Conservation (phyloP, 2,797 vertebrate species). For the Salmo trutta region DNA sequence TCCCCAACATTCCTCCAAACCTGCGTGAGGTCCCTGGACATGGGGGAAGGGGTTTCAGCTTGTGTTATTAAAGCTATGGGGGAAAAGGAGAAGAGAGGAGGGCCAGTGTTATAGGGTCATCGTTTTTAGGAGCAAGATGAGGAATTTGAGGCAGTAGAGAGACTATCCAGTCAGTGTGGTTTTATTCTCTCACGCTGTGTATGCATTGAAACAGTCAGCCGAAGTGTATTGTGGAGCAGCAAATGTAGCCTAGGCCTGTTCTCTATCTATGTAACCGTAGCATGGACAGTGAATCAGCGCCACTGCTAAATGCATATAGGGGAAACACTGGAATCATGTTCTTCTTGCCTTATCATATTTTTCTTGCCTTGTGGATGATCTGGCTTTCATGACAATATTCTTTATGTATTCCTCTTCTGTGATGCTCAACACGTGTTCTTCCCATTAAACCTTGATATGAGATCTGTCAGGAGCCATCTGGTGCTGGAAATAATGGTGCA, state of each 20-base stretch:
- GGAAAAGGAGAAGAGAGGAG: no score
- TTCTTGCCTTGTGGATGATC: background rate
- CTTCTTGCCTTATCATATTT: no score
- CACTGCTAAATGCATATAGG: no score
- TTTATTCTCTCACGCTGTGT: background rate
- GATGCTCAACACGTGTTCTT: background rate
- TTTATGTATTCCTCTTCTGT: background rate
- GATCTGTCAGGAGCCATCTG: constrained; percentile 5
- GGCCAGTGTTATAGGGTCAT: background rate
- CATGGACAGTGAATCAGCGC: background rate
- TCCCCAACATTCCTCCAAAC: no score
- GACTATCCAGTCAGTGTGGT: background rate
- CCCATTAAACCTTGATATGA: background rate
- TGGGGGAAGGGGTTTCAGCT: no score
- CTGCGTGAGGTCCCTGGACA: no score
- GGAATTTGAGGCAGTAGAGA: background rate
- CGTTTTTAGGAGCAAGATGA: constrained; percentile 7
- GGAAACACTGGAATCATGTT: no score
- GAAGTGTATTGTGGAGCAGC: background rate
- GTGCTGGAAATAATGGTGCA: background rate
- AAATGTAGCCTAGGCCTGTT: background rate
- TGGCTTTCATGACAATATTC: background rate
- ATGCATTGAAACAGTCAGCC: background rate
- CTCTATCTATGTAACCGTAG: background rate
- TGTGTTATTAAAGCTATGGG: no score